phyloP scores from a whole-genome alignment of 2,888 invertebrate genomes.

The Rhimphoctona megacephalus region DNA sequence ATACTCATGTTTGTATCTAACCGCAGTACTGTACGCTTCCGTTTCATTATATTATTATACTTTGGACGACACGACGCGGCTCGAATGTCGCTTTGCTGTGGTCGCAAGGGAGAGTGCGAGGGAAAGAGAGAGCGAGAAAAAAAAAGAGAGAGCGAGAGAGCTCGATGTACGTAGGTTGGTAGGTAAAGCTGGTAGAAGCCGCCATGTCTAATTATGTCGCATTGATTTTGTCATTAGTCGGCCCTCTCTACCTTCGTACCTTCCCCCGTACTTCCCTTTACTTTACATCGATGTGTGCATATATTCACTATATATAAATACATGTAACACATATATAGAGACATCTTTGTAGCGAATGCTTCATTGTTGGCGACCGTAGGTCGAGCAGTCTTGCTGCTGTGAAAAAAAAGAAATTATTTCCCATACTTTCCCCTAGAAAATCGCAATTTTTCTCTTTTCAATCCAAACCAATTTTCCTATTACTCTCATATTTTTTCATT shows the following conservation, averaged over 20 bases:
- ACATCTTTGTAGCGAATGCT: background rate
- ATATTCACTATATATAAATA: slow-evolving; percentile 18
- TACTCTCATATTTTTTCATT: background rate
- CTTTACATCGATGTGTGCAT: slow-evolving; percentile 57
- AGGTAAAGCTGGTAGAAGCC: slow-evolving; percentile 74
- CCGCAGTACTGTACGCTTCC: slow-evolving; percentile 59
- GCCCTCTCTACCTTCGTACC: slow-evolving; percentile 75
- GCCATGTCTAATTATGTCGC: slow-evolving; percentile 84
- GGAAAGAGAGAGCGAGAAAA: slow-evolving; percentile 25
- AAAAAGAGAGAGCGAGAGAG: slow-evolving; percentile 32
- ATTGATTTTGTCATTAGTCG: slow-evolving; percentile 84
- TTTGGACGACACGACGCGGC: slow-evolving; percentile 55
- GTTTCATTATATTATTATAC: slow-evolving; percentile 68
- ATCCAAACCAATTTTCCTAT: slow-evolving; percentile 2
- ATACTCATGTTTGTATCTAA: slow-evolving; percentile 59
- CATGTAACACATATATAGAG: slow-evolving; percentile 7
- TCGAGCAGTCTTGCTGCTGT: slow-evolving; percentile 30
- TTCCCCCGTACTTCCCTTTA: slow-evolving; percentile 39
- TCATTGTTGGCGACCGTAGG: slow-evolving; percentile 39
- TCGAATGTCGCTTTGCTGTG: slow-evolving; percentile 64
- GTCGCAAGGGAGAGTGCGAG: slow-evolving; percentile 40
- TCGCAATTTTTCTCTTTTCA: slow-evolving; percentile 37
- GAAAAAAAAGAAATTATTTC: slow-evolving; percentile 49
- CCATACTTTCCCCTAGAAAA: slow-evolving; percentile 25
- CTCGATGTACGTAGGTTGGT: slow-evolving; percentile 65